phyloP scores from a whole-genome alignment of 2,797 vertebrate genomes.

The Phyllotis vaccarum region DNA sequence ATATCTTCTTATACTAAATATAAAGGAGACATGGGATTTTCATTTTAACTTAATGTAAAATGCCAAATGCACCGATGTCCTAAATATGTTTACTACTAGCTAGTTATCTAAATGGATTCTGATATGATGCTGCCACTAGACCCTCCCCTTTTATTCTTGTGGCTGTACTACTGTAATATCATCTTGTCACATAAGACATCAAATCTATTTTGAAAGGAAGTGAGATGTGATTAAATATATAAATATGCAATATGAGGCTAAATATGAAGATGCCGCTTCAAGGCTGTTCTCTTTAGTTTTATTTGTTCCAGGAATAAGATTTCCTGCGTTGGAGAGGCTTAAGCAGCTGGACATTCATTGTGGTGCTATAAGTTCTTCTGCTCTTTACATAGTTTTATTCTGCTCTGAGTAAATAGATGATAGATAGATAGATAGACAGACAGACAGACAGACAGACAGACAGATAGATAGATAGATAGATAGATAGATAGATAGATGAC shows the following conservation, averaged over 20 bases:
- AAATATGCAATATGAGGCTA: constrained; percentile 74
- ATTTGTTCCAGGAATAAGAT: constrained; percentile 76
- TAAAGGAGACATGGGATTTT: background rate
- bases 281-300: constrained; percentile 72
- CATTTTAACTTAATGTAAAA: background rate
- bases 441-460: background rate
- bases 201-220: constrained; percentile 72
- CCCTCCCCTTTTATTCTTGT: background rate
- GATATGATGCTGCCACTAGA: background rate
- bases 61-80: background rate
- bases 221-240: constrained; percentile 78
- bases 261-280: constrained; percentile 68
- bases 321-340: constrained; percentile 68
- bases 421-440: too few species aligned
- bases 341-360: constrained; percentile 76
- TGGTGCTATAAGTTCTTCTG: constrained; percentile 70
- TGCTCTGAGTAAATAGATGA: constrained; percentile 72
- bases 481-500: background rate
- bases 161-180: constrained; percentile 24
- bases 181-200: constrained; percentile 56
- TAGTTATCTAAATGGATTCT: constrained; percentile 26
- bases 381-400: constrained; percentile 74
- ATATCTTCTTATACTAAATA: background rate
- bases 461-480: background rate
- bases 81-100: constrained; percentile 37